Conservation (phyloP, 2,888 invertebrate genomes). For the Habrosyne pyritoides region DNA sequence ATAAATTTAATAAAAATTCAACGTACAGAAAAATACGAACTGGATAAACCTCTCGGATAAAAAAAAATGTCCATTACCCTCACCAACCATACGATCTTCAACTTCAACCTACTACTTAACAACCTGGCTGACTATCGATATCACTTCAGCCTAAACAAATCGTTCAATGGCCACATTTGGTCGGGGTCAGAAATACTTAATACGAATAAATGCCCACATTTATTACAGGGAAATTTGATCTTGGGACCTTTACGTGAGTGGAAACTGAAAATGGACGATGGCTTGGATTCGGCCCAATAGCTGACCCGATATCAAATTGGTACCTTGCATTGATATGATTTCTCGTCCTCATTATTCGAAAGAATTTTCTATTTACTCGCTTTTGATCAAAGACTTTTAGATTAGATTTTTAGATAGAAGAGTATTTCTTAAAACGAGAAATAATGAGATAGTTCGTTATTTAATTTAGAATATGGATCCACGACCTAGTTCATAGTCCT, state of each 20-base stretch:
- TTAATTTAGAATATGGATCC: too few relatives aligned
- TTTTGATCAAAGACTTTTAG: too few relatives aligned
- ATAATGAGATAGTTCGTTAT: too few relatives aligned
- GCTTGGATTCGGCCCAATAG: constrained; percentile 15
- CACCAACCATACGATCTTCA: not conserved
- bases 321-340: constrained; percentile 26
- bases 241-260: constrained; percentile 52
- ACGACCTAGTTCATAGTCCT: too few relatives aligned
- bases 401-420: too few relatives aligned
- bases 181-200: constrained; percentile 43
- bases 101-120: not conserved
- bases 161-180: constrained; percentile 17
- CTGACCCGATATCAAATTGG: constrained; percentile 16
- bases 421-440: too few relatives aligned
- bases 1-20: too few relatives aligned
- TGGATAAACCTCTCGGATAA: too few relatives aligned
- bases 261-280: constrained; percentile 36
- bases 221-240: constrained; percentile 57
- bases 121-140: not conserved
- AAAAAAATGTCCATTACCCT: too few relatives aligned
- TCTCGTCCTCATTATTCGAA: constrained; percentile 12
- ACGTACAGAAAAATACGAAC: too few relatives aligned
- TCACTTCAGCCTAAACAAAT: constrained; percentile 25
- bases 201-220: constrained; percentile 52
- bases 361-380: not conserved